Evolutionary conservation across 2,888 invertebrate genomes (phyloP), one percentile per base, ranked within the genome.

Genomic region (Myathropa florea): DNA sequence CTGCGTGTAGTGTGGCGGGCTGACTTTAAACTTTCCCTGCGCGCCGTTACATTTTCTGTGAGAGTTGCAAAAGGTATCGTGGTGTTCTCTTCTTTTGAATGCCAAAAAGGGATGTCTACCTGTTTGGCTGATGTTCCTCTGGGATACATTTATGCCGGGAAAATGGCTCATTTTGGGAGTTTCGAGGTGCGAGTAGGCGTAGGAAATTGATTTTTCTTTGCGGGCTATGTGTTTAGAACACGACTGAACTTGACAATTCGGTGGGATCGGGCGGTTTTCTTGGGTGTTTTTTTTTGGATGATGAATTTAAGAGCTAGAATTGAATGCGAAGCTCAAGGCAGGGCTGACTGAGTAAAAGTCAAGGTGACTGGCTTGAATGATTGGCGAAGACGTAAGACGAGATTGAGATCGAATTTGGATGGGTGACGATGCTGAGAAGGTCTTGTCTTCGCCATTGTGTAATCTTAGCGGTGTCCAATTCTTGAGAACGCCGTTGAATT

Each of bases 171-270:
- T 63, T 55, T 26, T 21, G 21, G 24, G 68, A 30, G 4, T 63
- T 21, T 39, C 2, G 21, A 26, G 33, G 30, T 28, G 30, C 33
- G 24, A 30, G 26, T 67, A 53, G 30, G 24, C 30, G 55, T 39
- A 55, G 30, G 30, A 71, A 82, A 85, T 85, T 85, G 85, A 82
- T 85, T 85, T 85, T 85, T 73, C 68, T 24, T 70, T 72, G 60
- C 53, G 63, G 76, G 55, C 39, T 67, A 24, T 59, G 12, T 26
- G 21, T 63, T 76, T 36, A 46, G 59, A 46, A 65, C 53, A 61
- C 39, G 68, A 63, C 57, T 64, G 39, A 64, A 59, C 2, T 9
- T 4, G 28, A 39, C 36, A 18, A 28, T 63, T 65, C 59, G 18
- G 10, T 59, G 67, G 10, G 55, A 4, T 23, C 1, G 12, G 12